Conservation (phyloP, 2,888 invertebrate species). For the Acleris sparsana region DNA sequence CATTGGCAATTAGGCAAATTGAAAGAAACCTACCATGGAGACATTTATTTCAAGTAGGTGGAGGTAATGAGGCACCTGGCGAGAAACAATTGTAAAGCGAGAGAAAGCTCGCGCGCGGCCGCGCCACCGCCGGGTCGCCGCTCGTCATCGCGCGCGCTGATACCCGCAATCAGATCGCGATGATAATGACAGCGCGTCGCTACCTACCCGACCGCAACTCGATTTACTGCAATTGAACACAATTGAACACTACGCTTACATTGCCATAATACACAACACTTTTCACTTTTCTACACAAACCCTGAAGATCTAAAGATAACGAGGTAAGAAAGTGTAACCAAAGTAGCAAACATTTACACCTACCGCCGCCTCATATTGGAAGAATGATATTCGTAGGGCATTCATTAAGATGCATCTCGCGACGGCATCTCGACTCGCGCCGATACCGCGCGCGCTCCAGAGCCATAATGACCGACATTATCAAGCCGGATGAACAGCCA, state of each 20-base stretch:
- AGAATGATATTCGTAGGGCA: background rate
- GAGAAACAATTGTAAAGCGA: slow-evolving; percentile 34
- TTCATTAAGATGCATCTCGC: background rate
- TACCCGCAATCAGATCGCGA: slow-evolving; percentile 17
- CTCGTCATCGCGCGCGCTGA: slow-evolving; percentile 5
- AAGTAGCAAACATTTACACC: background rate
- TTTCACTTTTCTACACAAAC: slow-evolving; percentile 23
- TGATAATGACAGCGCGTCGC: slow-evolving; percentile 15
- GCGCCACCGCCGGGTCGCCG: slow-evolving; percentile 23
- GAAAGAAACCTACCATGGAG: slow-evolving; percentile 30
- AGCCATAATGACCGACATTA: slow-evolving; percentile 36
- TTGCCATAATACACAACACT: background rate
- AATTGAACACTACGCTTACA: background rate
- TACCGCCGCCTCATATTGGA: background rate
- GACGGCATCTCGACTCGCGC: slow-evolving; percentile 45
- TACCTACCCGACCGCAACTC: slow-evolving; percentile 14
- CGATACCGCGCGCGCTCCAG: slow-evolving; percentile 46
- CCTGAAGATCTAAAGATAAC: slow-evolving; percentile 7
- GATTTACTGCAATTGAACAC: slow-evolving; percentile 11
- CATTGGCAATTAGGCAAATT: slow-evolving; percentile 33
- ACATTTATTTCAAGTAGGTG: slow-evolving; percentile 34
- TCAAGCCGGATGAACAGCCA: slow-evolving; percentile 45
- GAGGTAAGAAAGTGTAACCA: slow-evolving; percentile 18
- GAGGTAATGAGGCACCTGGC: slow-evolving; percentile 34
- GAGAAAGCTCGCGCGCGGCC: slow-evolving; percentile 30